phyloP scores from a whole-genome alignment of 1,140 invertebrate genomes.

The Drosophila parvula region DNA sequence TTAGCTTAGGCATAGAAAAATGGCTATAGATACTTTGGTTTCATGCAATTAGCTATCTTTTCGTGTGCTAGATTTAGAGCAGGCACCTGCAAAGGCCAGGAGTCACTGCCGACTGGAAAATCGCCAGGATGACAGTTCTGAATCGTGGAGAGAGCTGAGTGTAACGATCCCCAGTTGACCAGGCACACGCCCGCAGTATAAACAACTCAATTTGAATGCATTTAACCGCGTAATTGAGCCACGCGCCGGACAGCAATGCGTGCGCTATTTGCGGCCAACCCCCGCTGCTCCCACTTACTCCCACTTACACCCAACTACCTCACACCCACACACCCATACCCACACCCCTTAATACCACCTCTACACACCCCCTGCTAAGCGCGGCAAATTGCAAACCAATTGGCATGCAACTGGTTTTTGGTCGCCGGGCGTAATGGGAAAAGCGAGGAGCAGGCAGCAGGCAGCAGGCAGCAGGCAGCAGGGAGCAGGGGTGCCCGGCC shows the following conservation, averaged over 20 bases:
- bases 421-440: conserved; percentile 52
- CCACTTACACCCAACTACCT: not conserved
- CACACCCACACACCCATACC: not conserved
- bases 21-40: not conserved
- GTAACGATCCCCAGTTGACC: conserved; percentile 42
- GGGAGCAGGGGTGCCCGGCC: conserved; percentile 33
- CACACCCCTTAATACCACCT: not conserved
- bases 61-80: not conserved
- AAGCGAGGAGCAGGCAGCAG: conserved; percentile 15
- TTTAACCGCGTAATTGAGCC: conserved; percentile 83
- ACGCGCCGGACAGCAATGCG: conserved; percentile 73
- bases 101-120: not conserved
- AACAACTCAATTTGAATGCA: conserved; percentile 84
- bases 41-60: not conserved
- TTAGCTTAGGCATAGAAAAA: not conserved
- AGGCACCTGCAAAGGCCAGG: not conserved
- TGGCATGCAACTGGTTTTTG: conserved; percentile 81
- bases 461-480: conserved; percentile 24
- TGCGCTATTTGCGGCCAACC: conserved; percentile 72
- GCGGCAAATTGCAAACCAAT: conserved; percentile 80
- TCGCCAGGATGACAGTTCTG: conserved; percentile 8
- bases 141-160: not conserved
- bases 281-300: conserved; percentile 14
- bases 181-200: conserved; percentile 74
- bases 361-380: conserved; percentile 51